A percentile compares a stretch with the other conserved stretches of the same genome.
phyloP scores from a whole-genome alignment of 2,888 invertebrate species.

The Hypercompe scribonia region DNA sequence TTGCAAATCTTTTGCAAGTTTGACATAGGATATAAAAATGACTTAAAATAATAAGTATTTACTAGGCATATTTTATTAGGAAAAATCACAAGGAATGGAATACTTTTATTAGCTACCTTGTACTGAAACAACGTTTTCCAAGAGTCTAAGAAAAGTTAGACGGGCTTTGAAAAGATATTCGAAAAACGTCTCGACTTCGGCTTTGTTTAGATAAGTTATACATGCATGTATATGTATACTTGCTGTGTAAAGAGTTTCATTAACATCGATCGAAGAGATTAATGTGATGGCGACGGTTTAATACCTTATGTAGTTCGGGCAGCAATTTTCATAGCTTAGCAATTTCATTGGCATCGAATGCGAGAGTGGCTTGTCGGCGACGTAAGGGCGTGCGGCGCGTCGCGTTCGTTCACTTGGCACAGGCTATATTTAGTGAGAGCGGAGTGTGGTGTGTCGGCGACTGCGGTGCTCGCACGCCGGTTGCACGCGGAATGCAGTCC shows the following conservation, averaged over 20 bases:
- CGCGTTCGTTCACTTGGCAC: slow-evolving; percentile 79
- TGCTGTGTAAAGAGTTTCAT: slow-evolving; percentile 24
- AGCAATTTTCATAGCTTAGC: slow-evolving; percentile 49
- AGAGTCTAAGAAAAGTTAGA: slow-evolving; percentile 14
- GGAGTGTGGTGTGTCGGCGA: slow-evolving; percentile 53
- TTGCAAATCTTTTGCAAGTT: not conserved
- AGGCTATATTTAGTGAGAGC: slow-evolving; percentile 83
- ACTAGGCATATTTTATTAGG: not conserved
- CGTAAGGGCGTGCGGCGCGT: slow-evolving; percentile 49
- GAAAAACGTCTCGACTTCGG: slow-evolving; percentile 16
- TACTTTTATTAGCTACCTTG: not conserved
- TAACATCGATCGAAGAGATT: slow-evolving; percentile 28
- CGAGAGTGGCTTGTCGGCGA: slow-evolving; percentile 43
- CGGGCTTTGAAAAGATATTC: slow-evolving; percentile 10
- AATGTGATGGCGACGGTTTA: slow-evolving; percentile 24
- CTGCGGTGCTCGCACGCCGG: slow-evolving; percentile 61
- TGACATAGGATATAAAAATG: not conserved
- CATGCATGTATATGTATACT: slow-evolving; percentile 10
- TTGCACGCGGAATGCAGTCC: slow-evolving; percentile 76
- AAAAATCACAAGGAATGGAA: not conserved
- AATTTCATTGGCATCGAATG: slow-evolving; percentile 48
- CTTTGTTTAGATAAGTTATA: slow-evolving; percentile 16
- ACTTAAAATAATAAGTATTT: not conserved
- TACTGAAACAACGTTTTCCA: slow-evolving; percentile 7
- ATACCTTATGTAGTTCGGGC: slow-evolving; percentile 10